phyloP scores from a whole-genome alignment of 1,140 invertebrate genomes.

The Helicorthomorpha holstii region DNA sequence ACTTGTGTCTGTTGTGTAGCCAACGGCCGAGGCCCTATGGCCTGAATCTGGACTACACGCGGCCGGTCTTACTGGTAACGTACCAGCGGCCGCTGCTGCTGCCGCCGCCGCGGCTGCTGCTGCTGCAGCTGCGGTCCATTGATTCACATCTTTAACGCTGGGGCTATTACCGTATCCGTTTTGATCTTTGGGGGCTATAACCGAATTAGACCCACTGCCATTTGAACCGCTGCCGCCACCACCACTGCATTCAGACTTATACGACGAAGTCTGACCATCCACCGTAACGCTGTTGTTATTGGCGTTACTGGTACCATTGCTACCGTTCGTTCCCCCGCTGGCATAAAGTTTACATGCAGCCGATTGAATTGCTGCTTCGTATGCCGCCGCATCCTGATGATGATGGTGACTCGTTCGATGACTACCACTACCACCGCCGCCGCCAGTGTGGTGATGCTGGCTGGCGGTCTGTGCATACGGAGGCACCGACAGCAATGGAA shows the following conservation, averaged over 20 bases:
- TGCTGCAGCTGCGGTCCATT: conserved; percentile 39
- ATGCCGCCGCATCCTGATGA: conserved; percentile 41
- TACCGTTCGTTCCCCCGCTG: conserved; percentile 30
- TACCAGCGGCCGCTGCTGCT: conserved; percentile 12
- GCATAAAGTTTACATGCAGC: conserved; percentile 57
- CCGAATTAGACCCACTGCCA: background rate
- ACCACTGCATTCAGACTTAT: background rate
- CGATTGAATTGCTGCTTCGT: conserved; percentile 60
- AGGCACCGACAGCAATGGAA: conserved; percentile 41
- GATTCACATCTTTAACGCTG: conserved; percentile 45
- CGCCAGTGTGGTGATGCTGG: conserved; percentile 60
- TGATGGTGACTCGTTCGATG: conserved; percentile 53
- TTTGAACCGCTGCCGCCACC: background rate
- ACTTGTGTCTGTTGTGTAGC: background rate
- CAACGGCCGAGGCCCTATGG: conserved; percentile 13
- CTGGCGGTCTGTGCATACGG: conserved; percentile 13
- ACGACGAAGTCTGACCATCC: background rate
- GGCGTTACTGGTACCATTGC: conserved; percentile 30
- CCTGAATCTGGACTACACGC: conserved; percentile 59
- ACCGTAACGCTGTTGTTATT: background rate
- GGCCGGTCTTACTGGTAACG: conserved; percentile 48
- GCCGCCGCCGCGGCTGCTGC: conserved; percentile 25
- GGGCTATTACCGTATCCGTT: conserved; percentile 15
- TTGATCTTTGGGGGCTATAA: conserved; percentile 14
- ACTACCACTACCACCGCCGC: conserved; percentile 40